Conservation (phyloP, 2,113 vertebrate genomes). For the Noctilio leporinus region DNA sequence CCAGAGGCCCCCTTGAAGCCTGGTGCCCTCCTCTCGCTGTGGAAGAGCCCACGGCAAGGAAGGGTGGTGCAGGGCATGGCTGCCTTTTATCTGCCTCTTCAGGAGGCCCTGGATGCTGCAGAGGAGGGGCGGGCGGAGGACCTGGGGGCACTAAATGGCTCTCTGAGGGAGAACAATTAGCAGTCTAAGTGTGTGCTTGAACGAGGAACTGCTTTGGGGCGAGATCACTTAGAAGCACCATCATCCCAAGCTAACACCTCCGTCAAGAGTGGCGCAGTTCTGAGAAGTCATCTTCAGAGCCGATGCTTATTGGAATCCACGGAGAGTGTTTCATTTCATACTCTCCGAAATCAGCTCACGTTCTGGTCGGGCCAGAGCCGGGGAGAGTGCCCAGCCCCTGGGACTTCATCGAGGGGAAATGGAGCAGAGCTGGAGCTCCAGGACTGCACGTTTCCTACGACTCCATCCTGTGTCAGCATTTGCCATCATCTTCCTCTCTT, state of each 20-base stretch:
- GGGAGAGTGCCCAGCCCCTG: conserved; percentile 60
- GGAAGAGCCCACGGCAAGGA: background rate
- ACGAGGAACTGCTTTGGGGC: conserved; percentile 72
- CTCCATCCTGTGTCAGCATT: no score
- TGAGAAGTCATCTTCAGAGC: conserved; percentile 78
- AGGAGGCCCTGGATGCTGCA: conserved; percentile 48
- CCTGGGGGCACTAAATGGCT: conserved; percentile 78
- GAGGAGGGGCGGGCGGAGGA: conserved; percentile 58
- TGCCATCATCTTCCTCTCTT: no score
- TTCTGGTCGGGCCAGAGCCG: conserved; percentile 66
- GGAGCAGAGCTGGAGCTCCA: background rate
- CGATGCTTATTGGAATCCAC: conserved; percentile 79
- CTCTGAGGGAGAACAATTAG: conserved; percentile 84
- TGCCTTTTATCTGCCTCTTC: conserved; percentile 13
- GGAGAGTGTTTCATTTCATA: conserved; percentile 59
- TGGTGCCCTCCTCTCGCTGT: background rate
- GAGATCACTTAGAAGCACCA: conserved; percentile 78
- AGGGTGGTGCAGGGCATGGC: background rate
- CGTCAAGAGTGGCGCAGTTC: conserved; percentile 78
- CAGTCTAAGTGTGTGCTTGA: conserved; percentile 80
- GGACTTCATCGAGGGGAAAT: conserved; percentile 56
- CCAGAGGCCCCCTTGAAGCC: background rate
- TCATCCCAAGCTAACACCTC: conserved; percentile 75
- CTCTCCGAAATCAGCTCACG: conserved; percentile 76
- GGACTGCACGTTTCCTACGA: no score